These are phyloP conservation scores for Napeogenes inachia DNA, from an alignment of 2,888 invertebrate genomes.

Conservation along the genomic window DNA sequence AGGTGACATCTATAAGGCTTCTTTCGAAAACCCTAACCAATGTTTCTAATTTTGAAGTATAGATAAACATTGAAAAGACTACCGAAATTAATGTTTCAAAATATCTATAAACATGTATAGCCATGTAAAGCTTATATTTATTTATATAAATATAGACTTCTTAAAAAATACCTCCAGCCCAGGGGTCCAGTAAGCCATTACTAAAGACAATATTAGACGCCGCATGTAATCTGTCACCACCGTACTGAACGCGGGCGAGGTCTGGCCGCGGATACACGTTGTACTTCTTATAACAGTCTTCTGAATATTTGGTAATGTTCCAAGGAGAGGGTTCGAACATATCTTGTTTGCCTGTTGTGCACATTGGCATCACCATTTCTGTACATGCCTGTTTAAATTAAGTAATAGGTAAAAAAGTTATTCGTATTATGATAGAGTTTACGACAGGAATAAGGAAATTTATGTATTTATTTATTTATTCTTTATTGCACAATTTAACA, in stretches of 20 bases:
- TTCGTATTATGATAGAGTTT: neutral
- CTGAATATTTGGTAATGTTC: slow-evolving; percentile 82
- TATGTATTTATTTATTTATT: too few species aligned
- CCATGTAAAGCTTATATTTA: too few species aligned
- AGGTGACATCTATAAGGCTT: too few species aligned
- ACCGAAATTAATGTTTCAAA: too few species aligned
- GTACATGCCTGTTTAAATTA: slow-evolving; percentile 84
- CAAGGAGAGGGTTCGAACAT: slow-evolving; percentile 90
- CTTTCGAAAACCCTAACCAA: too few species aligned
- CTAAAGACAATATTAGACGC: slow-evolving; percentile 87
- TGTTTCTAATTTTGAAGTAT: too few species aligned
- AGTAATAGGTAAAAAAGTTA: too few species aligned
- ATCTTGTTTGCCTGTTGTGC: slow-evolving; percentile 84
- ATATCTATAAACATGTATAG: too few species aligned
- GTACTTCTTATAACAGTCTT: slow-evolving; percentile 83
- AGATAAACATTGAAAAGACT: too few species aligned
- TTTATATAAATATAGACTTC: too few species aligned
- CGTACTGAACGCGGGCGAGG: slow-evolving; percentile 86
- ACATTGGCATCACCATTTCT: slow-evolving; percentile 98
- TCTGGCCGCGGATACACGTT: slow-evolving; percentile 81
- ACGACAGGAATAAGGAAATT: neutral
- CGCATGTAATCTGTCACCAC: slow-evolving; percentile 83
- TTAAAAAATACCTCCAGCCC: slow-evolving; percentile 82
- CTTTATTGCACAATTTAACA: too few species aligned
- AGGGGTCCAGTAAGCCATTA: slow-evolving; percentile 91